Percentiles rank a stretch among this genome's conserved stretches.
These are phyloP conservation scores for Ardeotis arabs DNA, from an alignment of 2,113 vertebrate species.

Conservation along the genomic window DNA sequence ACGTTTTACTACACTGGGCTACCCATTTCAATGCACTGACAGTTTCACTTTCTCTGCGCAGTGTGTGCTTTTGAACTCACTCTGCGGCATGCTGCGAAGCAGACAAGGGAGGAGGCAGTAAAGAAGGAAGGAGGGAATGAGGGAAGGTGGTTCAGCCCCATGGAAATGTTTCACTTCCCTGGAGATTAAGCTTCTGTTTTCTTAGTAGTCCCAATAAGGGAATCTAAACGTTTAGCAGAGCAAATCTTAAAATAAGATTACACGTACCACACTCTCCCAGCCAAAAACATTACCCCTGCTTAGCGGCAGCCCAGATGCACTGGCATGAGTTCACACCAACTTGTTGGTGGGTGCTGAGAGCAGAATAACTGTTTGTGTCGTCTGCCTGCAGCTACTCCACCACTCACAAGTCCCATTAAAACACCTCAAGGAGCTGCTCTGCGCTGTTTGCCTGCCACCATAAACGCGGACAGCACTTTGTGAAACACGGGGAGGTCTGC, in stretches of 20 bases:
- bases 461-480: neutral
- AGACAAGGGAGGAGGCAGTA: neutral
- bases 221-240: neutral
- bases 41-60: conserved; percentile 27
- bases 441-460: neutral
- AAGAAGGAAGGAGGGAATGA: neutral
- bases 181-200: conserved; percentile 24
- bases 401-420: neutral
- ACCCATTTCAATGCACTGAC: neutral
- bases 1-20: neutral
- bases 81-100: neutral
- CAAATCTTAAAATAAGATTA: conserved; percentile 3
- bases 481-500: neutral
- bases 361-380: neutral
- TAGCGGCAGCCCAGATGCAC: neutral
- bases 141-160: neutral
- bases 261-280: neutral
- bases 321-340: neutral
- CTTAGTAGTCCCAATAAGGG: neutral
- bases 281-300: neutral
- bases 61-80: neutral
- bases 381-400: neutral
- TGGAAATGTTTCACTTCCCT: neutral
- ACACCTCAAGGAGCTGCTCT: neutral
- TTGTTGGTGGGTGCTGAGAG: neutral